Base-by-base conservation (phyloP, 2,888 invertebrate species). In the Apamea sordens region DNA sequence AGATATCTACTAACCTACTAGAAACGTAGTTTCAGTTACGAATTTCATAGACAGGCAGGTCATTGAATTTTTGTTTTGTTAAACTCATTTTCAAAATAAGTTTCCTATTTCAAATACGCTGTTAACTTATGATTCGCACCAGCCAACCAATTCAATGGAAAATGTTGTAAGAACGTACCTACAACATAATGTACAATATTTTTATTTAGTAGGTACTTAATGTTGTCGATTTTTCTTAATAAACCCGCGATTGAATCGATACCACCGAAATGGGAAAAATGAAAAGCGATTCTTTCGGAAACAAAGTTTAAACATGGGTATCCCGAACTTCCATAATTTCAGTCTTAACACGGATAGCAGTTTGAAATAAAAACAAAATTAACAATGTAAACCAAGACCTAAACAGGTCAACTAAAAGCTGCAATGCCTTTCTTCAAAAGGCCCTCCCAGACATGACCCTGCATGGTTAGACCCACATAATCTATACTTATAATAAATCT, bases 91-190 rank as follows among this genome's bases (percentile, higher is more conserved):
- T 32, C 7, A 44, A 32, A 24, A 76, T 41, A 24, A 75, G 28
- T 24, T 24, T 1, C 24, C 28, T 18, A 28, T 63, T 77, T 15
- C 11, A 67, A 28, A n/a, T 50, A 53, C 77, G 75, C 78, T 61
- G 15, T 8, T 63, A 61, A 18, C 79, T 79, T 71, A 47, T 76
- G 24, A 64, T 68, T 77, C 63, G 50, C 28, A 59, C 88, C 76
- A 70, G 1, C 32, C 41, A 44, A 65, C 67, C 56, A 56, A 44
- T 73, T 79, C 76, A 77, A 85, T 82, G 68, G 80, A 63, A 78
- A 78, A 78, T 78, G 41, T 71, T 67, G 74, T 76, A 70, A 73
- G 79, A 77, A 84, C 78, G n/a, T 76, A 78, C 71, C 13, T 28
- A 73, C 13, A 76, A 67, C 56, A 68, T 63, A 79, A 68, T 71